Percentiles rank a stretch among this genome's conserved stretches.
Conservation (phyloP, 1,140 invertebrate genomes). For the Radopholus similis region DNA sequence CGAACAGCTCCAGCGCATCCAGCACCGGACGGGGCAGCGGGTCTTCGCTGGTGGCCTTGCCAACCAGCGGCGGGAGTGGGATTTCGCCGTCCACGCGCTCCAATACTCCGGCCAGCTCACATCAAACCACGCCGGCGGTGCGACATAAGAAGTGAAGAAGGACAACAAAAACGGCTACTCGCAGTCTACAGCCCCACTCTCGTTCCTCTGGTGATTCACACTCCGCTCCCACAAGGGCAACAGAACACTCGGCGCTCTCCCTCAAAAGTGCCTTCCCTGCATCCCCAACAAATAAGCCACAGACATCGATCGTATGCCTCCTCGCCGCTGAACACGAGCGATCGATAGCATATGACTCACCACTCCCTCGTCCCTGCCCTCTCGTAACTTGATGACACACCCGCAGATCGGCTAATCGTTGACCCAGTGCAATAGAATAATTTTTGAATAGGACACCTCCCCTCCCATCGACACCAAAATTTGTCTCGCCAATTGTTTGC, state of each 20-base stretch:
- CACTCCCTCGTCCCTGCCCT: not conserved
- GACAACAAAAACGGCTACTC: too few relatives aligned
- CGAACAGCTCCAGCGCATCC: slow-evolving; percentile 8
- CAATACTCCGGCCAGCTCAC: slow-evolving; percentile 44
- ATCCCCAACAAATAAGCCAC: not conserved
- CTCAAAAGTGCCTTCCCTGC: not conserved
- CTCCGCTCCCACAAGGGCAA: not conserved
- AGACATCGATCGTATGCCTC: not conserved
- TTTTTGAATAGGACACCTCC: too few relatives aligned
- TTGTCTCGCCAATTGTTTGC: not conserved
- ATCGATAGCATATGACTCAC: not conserved
- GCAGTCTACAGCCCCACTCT: not conserved
- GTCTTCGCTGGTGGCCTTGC: not conserved
- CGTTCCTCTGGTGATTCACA: not conserved
- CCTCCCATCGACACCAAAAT: not conserved
- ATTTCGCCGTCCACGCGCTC: slow-evolving; percentile 35
- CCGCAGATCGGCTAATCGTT: too few relatives aligned
- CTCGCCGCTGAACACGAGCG: not conserved
- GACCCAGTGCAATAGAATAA: too few relatives aligned
- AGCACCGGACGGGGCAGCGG: slow-evolving; percentile 18
- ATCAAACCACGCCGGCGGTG: slow-evolving; percentile 46
- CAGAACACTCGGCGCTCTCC: slow-evolving; percentile 1
- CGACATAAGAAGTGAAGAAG: slow-evolving; percentile 47
- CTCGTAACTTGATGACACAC: too few relatives aligned
- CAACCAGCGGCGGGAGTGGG: slow-evolving; percentile 6